Base-by-base conservation (phyloP, 2,113 vertebrate genomes). In the Daubentonia madagascariensis region DNA sequence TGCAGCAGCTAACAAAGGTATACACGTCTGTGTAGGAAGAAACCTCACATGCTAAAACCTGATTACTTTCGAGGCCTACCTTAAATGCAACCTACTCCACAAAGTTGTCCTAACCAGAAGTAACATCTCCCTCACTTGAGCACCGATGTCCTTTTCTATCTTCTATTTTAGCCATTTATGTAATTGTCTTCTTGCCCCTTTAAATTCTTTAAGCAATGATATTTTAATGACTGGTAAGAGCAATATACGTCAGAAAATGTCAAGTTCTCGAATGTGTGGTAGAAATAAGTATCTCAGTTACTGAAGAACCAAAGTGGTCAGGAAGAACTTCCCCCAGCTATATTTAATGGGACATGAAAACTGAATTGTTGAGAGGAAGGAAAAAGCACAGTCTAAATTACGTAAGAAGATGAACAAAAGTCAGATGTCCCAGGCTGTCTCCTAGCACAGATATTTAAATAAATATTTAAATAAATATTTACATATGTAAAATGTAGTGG, bases 211-310 rank as follows among this genome's bases (percentile, higher is more conserved):
- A 68, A 79, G 45, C 68, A 94, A 70, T 23, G 14, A 52, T 78
- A 72, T 54, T 94, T 94, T 85, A 92, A 92, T 91, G 78, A 85
- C n/a, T 61, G 16, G 17, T 67, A 91, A 91, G 32, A 94, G n/a
- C 14, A 59, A 93, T 75, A 2, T 23, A 52, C n/a, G 48, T 86
- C 61, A 97, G 48, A 45, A 72, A 68, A 92, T 80, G 67, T 85
- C 76, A 86, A 65, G 48, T 83, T 59, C 81, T 75, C 79, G 32
- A 95, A 61, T 68, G 8, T 14, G 23, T 8, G 7, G 48, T 54
- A 57, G 9, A 79, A 13, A 75, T 2, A 76, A 59, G 8, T 48
- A 63, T 52, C 22, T 84, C 70, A 85, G 30, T 83, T 72, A 84
- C 0, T 17, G 57, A 96, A 65, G 50, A 80, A 70, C 30, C 23